Base-by-base conservation (phyloP, 1,140 invertebrate species). In the Pogonomyrmex barbatus region DNA sequence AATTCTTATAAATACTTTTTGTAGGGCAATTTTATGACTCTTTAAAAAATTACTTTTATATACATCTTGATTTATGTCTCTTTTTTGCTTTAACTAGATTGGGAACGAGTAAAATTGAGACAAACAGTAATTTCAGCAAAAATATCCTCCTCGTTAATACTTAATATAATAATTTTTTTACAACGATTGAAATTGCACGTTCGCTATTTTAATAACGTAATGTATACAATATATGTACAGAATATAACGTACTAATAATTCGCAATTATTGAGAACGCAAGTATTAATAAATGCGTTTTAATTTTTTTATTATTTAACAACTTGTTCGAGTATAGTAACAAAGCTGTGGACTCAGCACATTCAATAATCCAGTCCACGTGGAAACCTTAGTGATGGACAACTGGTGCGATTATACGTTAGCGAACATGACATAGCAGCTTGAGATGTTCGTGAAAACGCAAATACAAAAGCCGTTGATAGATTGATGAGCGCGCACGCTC, bases 381-480 rank as follows among this genome's bases (percentile, higher is more conserved):
- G 79, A 73, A 83, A 68, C 81, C 30, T 36, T 45, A 58, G 30
- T 82, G 47, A 86, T 60, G 56, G 67, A 82, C 85, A 70, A 86
- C 58, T 81, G 56, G 33, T 60, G 39, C 78, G 77, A 86, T 86
- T 86, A 82, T 63, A 81, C 24, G 77, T 70, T 82, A 83, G 45
- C 47, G 63, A 63, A 24, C 67, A 73, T 83, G 78, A 86, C 78
- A 71, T 54, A 67, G 67, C 63, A 83, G 63, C 56, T 73, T 83
- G 85, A 86, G 56, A 68, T 68, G 67, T 86, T 83, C 45, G 78
- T 33, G 85, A 86, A 86, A 86, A 86, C 58, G 85, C 54, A 86
- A 86, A 86, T 71, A 70, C 85, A 81, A 83, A 86, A 86, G 67
- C 78, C 63, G 78, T 81, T 86, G 85, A 81, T 86, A 71, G 85